Percentiles rank a stretch among this genome's conserved stretches.
Evolutionary conservation across 1,140 invertebrate species (phyloP).

Genomic region (Cyphomyrmex costatus): DNA sequence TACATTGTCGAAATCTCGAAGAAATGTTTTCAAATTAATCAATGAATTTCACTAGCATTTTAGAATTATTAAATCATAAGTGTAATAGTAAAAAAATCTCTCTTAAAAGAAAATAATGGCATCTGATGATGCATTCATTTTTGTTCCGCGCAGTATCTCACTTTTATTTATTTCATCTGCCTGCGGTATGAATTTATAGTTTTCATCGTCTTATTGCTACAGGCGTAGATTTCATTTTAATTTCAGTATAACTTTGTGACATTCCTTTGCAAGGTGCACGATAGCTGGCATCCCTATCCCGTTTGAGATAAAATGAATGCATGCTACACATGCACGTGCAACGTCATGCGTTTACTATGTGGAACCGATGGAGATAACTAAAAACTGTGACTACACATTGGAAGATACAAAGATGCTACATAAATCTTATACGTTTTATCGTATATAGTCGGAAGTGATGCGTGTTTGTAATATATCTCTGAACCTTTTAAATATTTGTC

Average conservation of each 20-base stretch:
- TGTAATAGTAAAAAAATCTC: background rate
- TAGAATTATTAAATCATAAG: background rate
- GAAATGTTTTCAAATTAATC: background rate
- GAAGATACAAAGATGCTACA: background rate
- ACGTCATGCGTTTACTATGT: background rate
- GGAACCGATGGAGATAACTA: conserved; percentile 36
- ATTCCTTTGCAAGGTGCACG: background rate
- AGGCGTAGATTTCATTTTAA: conserved; percentile 22
- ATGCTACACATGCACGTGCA: background rate
- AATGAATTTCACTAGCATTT: background rate
- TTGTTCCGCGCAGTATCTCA: background rate
- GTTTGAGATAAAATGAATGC: conserved; percentile 19
- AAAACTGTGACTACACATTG: background rate
- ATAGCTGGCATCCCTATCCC: background rate
- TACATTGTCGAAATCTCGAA: background rate
- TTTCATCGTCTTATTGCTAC: conserved; percentile 4
- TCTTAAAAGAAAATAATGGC: background rate
- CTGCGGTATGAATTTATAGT: background rate
- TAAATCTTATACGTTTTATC: conserved; percentile 39
- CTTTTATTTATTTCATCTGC: background rate
- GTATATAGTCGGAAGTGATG: conserved; percentile 10
- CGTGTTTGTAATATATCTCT: background rate
- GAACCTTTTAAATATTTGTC: conserved; percentile 13
- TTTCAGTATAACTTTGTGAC: background rate
- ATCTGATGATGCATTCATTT: background rate